A percentile compares a stretch with the other conserved stretches of the same genome.
phyloP scores from a whole-genome alignment of 2,888 invertebrate genomes.

The Sycophila texana region DNA sequence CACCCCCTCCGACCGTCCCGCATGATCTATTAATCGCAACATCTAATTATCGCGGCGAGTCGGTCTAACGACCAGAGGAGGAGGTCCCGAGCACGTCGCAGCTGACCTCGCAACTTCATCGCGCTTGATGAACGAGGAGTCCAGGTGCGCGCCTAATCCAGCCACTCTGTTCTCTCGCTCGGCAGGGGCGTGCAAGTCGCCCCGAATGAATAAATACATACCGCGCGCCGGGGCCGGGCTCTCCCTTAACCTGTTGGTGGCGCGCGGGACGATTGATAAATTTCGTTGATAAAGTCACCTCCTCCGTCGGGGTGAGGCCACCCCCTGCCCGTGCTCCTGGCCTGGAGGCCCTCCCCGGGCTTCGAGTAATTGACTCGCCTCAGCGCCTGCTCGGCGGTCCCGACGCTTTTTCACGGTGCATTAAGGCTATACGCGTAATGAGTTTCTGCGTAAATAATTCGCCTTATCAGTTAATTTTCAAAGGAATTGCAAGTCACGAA shows the following conservation, averaged over 20 bases:
- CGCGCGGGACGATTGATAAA: constrained; percentile 19
- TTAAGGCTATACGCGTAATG: constrained; percentile 12
- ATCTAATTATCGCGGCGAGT: constrained; percentile 10
- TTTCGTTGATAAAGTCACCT: constrained; percentile 6
- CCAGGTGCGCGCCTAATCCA: constrained; percentile 27
- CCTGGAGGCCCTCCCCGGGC: background rate
- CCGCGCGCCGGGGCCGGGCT: background rate
- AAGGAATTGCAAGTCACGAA: constrained; percentile 7
- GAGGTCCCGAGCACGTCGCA: background rate
- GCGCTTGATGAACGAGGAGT: constrained; percentile 42
- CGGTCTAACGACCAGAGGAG: background rate
- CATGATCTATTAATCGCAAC: background rate
- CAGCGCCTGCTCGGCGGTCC: too few relatives aligned
- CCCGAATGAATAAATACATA: background rate
- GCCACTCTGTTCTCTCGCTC: constrained; percentile 1
- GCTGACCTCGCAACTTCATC: constrained; percentile 37
- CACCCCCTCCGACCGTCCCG: background rate
- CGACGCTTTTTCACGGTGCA: constrained; percentile 4
- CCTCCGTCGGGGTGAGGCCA: background rate
- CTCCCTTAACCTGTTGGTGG: constrained; percentile 21
- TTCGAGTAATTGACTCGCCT: constrained; percentile 19
- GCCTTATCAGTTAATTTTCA: constrained; percentile 11
- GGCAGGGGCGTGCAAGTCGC: background rate
- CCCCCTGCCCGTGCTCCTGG: too few relatives aligned
- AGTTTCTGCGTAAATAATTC: constrained; percentile 23